Conservation (phyloP, 2,888 invertebrate species). For the Andrena bucephala region DNA sequence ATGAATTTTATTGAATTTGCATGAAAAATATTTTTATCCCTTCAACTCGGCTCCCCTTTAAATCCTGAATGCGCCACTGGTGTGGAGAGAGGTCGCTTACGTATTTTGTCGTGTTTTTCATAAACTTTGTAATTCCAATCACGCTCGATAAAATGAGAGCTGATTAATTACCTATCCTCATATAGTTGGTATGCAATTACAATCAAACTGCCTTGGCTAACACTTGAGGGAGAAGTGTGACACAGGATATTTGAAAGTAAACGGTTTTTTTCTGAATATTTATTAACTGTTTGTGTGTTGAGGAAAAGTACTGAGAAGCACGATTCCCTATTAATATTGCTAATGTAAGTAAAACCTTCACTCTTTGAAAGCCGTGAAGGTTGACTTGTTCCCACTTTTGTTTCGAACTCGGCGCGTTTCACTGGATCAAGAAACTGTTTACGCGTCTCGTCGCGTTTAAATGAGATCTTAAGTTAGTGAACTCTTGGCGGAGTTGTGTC, state of each 20-base stretch:
- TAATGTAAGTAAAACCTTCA: conserved; percentile 16
- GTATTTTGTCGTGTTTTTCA: too few relatives aligned
- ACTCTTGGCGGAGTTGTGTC: neutral
- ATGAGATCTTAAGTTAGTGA: conserved; percentile 13
- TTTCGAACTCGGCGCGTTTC: conserved; percentile 29
- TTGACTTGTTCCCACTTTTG: conserved; percentile 43
- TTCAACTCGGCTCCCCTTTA: too few relatives aligned
- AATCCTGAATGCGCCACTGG: too few relatives aligned
- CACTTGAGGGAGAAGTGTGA: neutral
- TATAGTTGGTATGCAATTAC: too few relatives aligned
- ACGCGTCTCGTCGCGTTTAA: neutral
- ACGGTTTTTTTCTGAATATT: neutral
- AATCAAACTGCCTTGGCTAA: neutral
- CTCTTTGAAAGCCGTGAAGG: conserved; percentile 30
- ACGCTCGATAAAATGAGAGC: too few relatives aligned
- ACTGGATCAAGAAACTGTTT: neutral
- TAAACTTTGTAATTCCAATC: too few relatives aligned
- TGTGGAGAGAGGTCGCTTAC: too few relatives aligned
- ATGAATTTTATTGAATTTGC: too few relatives aligned
- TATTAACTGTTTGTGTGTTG: neutral
- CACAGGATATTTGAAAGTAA: neutral
- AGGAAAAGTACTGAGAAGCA: conserved; percentile 10
- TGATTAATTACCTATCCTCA: too few relatives aligned
- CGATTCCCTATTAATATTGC: conserved; percentile 20
- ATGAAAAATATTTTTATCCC: too few relatives aligned